Conservation (phyloP, 2,888 invertebrate species). For the Lithophane semibrunnea region DNA sequence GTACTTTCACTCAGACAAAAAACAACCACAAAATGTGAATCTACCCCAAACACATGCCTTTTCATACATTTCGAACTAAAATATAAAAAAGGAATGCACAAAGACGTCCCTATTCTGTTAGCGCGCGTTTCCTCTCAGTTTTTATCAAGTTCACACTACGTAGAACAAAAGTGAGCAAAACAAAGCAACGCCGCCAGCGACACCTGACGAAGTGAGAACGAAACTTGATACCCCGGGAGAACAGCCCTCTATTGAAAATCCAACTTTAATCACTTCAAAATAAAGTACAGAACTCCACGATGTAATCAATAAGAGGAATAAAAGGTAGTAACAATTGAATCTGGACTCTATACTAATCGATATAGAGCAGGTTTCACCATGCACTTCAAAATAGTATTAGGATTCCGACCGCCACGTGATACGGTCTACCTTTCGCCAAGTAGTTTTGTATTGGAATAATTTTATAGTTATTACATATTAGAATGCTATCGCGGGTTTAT, state of each 20-base stretch:
- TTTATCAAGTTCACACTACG: conserved; percentile 87
- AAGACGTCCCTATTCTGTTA: conserved; percentile 80
- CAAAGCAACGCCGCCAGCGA: conserved; percentile 87
- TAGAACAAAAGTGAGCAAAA: conserved; percentile 88
- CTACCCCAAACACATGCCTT: conserved; percentile 75
- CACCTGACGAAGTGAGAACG: conserved; percentile 89
- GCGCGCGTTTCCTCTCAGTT: conserved; percentile 83
- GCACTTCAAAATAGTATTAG: conserved; percentile 75
- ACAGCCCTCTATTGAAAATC: conserved; percentile 61
- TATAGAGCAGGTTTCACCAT: conserved; percentile 71
- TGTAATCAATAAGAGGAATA: conserved; percentile 35
- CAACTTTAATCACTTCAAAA: conserved; percentile 37
- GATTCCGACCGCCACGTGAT: conserved; percentile 86
- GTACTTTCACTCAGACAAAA: conserved; percentile 72
- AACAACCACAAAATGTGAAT: conserved; percentile 68
- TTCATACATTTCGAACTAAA: conserved; percentile 69
- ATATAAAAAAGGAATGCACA: conserved; percentile 70
- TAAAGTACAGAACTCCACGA: conserved; percentile 55
- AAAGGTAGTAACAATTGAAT: conserved; percentile 50
- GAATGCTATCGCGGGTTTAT: conserved; percentile 77
- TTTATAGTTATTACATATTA: conserved; percentile 89
- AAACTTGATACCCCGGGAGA: conserved; percentile 83
- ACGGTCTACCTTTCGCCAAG: conserved; percentile 88
- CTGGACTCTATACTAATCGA: conserved; percentile 65
- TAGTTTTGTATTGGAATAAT: conserved; percentile 89